These are phyloP conservation scores for Paguma larvata DNA, from an alignment of 2,797 vertebrate species.

Conservation along the genomic window DNA sequence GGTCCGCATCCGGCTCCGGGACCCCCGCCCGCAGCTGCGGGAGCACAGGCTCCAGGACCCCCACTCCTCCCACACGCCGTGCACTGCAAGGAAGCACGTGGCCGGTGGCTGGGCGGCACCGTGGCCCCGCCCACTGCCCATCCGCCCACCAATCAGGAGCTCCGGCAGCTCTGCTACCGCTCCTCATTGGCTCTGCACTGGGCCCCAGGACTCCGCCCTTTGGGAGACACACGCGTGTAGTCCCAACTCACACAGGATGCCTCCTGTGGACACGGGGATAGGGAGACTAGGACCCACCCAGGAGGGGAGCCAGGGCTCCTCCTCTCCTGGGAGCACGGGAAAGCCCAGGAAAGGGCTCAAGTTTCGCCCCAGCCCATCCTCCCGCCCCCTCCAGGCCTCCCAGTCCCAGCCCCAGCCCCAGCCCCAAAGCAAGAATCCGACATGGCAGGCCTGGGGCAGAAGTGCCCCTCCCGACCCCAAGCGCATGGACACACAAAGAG, in stretches of 20 bases:
- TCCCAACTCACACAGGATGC: constrained; percentile 48
- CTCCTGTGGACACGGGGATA: background rate
- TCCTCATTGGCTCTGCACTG: constrained; percentile 78
- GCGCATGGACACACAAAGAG: constrained; percentile 71
- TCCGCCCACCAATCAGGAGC: constrained; percentile 79
- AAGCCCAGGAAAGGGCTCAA: constrained; percentile 57
- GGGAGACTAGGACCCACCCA: constrained; percentile 14
- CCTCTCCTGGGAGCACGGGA: constrained; percentile 33
- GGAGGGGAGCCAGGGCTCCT: constrained; percentile 3
- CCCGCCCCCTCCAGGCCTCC: background rate
- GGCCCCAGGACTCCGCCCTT: constrained; percentile 14
- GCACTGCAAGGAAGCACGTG: constrained; percentile 94
- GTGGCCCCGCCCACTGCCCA: constrained; percentile 76
- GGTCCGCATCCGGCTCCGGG: constrained; percentile 94
- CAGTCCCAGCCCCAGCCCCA: background rate
- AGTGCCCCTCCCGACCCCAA: constrained; percentile 32
- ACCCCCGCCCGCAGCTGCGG: constrained; percentile 95
- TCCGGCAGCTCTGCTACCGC: constrained; percentile 35
- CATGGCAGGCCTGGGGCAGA: constrained; percentile 58
- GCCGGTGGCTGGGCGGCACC: constrained; percentile 75
- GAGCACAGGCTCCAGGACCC: constrained; percentile 98
- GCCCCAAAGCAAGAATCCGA: constrained; percentile 52
- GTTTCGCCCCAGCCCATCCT: background rate
- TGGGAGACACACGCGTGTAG: background rate
- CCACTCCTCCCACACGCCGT: constrained; percentile 96